Conservation (phyloP, 1,140 invertebrate genomes). For the Lamellibrachia luymesi region DNA sequence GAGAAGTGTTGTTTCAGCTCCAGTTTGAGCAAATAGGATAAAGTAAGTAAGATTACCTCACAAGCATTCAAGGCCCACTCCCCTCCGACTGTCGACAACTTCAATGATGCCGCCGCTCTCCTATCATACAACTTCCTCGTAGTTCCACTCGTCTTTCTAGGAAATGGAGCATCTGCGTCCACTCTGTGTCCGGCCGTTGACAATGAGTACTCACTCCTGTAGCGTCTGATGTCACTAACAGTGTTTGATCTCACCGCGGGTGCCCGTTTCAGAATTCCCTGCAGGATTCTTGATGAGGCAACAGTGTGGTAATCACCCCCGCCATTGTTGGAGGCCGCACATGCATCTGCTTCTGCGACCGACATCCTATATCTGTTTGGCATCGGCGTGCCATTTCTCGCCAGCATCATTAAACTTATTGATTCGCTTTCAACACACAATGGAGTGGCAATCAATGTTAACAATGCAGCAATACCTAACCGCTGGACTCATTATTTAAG, state of each 20-base stretch:
- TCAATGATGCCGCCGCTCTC: background rate
- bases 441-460: background rate
- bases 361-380: background rate
- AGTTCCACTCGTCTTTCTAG: background rate
- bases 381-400: background rate
- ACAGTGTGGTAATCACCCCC: background rate
- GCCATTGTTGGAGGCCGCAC: background rate
- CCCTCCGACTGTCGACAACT: background rate
- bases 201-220: background rate
- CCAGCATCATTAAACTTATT: background rate
- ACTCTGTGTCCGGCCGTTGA: background rate
- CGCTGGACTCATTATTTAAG: background rate
- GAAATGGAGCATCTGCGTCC: background rate
- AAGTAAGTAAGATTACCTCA: background rate
- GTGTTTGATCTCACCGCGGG: background rate
- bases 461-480: background rate
- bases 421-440: background rate
- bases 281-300: background rate
- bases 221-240: background rate
- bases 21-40: background rate
- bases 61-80: background rate
- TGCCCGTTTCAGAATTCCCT: background rate
- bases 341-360: background rate
- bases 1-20: no score
- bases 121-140: background rate